These are phyloP conservation scores for Lamprotornis superbus DNA, from an alignment of 2,113 vertebrate species.

Conservation along the genomic window DNA sequence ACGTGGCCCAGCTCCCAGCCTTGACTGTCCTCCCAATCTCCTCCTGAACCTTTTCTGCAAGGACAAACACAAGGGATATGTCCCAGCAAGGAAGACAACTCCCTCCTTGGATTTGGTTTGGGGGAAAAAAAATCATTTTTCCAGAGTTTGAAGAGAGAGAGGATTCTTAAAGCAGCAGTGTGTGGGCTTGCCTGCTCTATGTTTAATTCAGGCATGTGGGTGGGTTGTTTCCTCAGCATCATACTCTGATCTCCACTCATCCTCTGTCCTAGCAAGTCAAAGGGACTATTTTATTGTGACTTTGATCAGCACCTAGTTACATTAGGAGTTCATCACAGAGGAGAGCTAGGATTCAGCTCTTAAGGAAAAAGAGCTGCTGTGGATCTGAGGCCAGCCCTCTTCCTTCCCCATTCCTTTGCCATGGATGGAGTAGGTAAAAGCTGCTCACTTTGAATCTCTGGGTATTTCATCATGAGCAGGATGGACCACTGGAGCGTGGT, in stretches of 20 bases:
- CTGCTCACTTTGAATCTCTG: constrained; percentile 82
- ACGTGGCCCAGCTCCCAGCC: constrained; percentile 9
- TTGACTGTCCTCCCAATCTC: constrained; percentile 67
- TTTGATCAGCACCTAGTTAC: not conserved
- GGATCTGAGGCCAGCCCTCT: not conserved
- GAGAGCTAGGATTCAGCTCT: not conserved
- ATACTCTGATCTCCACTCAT: not conserved
- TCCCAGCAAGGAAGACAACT: not conserved
- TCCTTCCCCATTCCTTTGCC: not conserved
- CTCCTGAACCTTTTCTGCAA: constrained; percentile 70
- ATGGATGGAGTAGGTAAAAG: not conserved
- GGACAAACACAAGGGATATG: not conserved
- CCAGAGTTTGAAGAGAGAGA: not conserved
- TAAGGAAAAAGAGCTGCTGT: not conserved
- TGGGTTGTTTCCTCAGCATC: not conserved
- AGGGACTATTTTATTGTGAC: not conserved
- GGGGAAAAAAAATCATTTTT: accelerated
- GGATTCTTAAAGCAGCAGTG: not conserved
- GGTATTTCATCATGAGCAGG: constrained; percentile 84
- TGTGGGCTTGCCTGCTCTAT: not conserved
- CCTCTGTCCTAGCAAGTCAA: not conserved
- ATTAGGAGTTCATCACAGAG: not conserved
- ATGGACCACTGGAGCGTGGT: constrained; percentile 88
- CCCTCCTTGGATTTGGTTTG: not conserved
- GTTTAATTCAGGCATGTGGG: not conserved